Percentiles rank a stretch among this genome's conserved stretches.
Conservation (phyloP, 92 coral and sea anemone species). For the Epizoanthus stellaris region DNA sequence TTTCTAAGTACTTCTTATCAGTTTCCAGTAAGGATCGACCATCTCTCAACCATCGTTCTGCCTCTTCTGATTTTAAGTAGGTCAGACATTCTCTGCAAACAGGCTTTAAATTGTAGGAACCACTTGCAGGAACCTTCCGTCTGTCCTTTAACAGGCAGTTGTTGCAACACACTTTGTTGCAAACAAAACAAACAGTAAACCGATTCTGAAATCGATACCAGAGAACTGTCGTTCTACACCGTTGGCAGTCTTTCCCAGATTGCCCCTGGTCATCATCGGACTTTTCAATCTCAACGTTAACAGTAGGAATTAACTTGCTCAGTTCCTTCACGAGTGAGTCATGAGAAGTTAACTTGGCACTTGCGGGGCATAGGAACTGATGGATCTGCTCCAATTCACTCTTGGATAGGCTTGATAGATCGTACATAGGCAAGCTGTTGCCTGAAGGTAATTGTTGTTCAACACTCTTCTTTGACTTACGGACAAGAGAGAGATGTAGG, state of each 20-base stretch:
- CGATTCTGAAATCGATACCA: not conserved
- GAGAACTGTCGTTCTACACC: not conserved
- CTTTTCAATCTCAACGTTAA: not conserved
- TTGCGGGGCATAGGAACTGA: constrained; percentile 8
- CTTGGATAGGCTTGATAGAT: constrained; percentile 21
- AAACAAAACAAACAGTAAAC: constrained; percentile 17
- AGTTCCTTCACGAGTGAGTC: constrained; percentile 16
- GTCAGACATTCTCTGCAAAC: constrained; percentile 16
- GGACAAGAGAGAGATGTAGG: constrained; percentile 17
- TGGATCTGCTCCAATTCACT: constrained; percentile 6
- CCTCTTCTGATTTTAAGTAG: not conserved
- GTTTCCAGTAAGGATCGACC: constrained; percentile 2
- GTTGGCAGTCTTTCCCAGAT: not conserved
- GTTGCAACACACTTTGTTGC: constrained; percentile 20
- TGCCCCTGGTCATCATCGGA: constrained; percentile 7
- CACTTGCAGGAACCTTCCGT: constrained; percentile 34
- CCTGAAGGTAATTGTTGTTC: not conserved
- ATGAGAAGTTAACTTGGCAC: not conserved
- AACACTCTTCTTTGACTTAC: not conserved
- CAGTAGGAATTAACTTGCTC: constrained; percentile 15
- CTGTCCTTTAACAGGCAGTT: not conserved
- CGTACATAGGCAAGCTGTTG: constrained; percentile 5
- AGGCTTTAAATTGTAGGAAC: constrained; percentile 33
- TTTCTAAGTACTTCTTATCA: constrained; percentile 17
- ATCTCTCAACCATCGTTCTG: constrained; percentile 4